phyloP scores from a whole-genome alignment of 2,113 vertebrate species.

The Ictalurus punctatus region DNA sequence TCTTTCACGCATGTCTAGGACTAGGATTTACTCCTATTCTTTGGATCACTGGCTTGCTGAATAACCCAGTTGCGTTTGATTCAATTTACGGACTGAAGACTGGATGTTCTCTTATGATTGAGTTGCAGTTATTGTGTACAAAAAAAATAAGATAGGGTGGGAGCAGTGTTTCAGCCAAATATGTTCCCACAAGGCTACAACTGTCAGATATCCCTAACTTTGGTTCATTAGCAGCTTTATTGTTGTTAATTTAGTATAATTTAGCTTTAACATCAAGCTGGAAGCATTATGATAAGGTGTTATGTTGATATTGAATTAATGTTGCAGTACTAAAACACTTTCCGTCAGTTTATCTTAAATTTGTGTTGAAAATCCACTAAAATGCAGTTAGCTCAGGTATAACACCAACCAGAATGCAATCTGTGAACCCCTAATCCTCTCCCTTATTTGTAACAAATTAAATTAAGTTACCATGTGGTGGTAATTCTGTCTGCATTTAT shows the following conservation, averaged over 20 bases:
- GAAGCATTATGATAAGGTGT: not conserved
- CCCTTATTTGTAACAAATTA: not conserved
- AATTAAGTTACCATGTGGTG: not conserved
- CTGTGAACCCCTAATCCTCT: not conserved
- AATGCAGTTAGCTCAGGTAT: not conserved
- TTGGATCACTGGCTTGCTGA: too few relatives aligned
- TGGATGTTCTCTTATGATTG: too few relatives aligned
- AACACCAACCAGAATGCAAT: not conserved
- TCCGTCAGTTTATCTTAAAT: not conserved
- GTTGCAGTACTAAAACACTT: not conserved
- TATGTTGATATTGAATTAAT: not conserved
- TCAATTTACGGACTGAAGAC: too few relatives aligned
- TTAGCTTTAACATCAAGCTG: not conserved
- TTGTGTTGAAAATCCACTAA: not conserved
- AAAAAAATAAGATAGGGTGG: too few relatives aligned
- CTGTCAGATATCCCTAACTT: too few relatives aligned
- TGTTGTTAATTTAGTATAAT: not conserved
- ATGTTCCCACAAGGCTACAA: too few relatives aligned
- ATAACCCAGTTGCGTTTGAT: too few relatives aligned
- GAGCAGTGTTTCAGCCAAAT: too few relatives aligned
- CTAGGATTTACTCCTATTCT: too few relatives aligned
- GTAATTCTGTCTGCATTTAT: slow-evolving; percentile 5
- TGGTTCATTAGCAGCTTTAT: not conserved
- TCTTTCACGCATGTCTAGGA: too few relatives aligned
- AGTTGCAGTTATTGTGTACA: too few relatives aligned